Conservation (phyloP, 1,140 invertebrate genomes). For the Lepidurus arcticus region DNA sequence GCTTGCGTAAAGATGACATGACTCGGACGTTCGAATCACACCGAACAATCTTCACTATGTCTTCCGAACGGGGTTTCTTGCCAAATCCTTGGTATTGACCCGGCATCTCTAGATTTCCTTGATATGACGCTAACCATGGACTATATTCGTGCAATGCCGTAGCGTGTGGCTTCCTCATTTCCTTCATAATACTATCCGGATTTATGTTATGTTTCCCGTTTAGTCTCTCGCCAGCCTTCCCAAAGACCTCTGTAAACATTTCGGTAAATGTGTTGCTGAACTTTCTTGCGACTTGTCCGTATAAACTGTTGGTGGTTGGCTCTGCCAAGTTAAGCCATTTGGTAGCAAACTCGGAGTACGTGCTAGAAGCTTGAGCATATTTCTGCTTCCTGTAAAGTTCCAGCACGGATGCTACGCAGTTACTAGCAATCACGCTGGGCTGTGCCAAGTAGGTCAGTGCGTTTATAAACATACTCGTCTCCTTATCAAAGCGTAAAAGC, state of each 20-base stretch:
- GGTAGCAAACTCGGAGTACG: background rate
- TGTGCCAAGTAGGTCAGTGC: slow-evolving; percentile 6
- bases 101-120: background rate
- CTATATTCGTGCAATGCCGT: slow-evolving; percentile 24
- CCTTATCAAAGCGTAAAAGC: background rate
- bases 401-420: background rate
- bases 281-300: slow-evolving; percentile 4
- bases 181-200: background rate
- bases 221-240: background rate
- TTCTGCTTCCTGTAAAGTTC: background rate
- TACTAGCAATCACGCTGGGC: background rate
- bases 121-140: slow-evolving; percentile 30
- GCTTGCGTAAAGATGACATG: slow-evolving; percentile 19
- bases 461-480: background rate
- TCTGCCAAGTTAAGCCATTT: background rate
- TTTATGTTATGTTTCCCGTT: background rate
- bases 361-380: background rate
- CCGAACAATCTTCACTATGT: slow-evolving; percentile 9
- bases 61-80: background rate
- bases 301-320: background rate
- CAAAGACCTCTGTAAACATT: slow-evolving; percentile 23
- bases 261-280: background rate
- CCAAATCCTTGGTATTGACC: background rate
- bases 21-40: background rate
- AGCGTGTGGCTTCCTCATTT: background rate